A percentile compares a stretch with the other conserved stretches of the same genome.
Evolutionary conservation across 2,113 vertebrate genomes (phyloP).

Genomic region (Eclectus roratus): DNA sequence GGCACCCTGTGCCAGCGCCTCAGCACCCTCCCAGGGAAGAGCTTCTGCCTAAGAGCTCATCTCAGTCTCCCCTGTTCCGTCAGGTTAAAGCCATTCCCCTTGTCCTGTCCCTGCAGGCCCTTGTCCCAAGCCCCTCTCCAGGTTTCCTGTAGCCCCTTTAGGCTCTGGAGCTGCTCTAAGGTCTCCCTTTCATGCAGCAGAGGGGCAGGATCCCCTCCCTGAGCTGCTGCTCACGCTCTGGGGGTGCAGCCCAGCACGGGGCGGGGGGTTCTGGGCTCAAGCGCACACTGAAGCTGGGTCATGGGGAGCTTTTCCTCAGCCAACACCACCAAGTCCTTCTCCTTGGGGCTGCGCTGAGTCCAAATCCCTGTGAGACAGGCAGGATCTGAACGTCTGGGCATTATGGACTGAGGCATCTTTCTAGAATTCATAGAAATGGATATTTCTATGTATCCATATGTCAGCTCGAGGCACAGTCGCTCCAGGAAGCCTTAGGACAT

Average conservation of each 20-base stretch:
- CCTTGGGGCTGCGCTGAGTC: background rate
- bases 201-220: background rate
- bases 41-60: no score
- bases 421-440: no score
- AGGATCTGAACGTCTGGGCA: background rate
- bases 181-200: background rate
- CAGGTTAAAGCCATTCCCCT: no score
- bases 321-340: background rate
- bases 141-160: background rate
- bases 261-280: background rate
- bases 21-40: no score
- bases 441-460: background rate
- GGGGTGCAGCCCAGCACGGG: background rate
- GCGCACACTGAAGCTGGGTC: background rate
- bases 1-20: no score
- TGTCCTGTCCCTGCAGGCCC: fast-evolving
- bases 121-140: background rate
- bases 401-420: background rate
- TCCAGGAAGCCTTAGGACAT: no score
- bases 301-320: background rate
- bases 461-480: background rate
- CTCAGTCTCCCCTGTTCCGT: no score
- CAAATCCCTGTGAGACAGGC: background rate
- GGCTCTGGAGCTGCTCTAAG: background rate
- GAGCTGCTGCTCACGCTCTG: background rate